Base-by-base conservation (phyloP, 2,888 invertebrate genomes). In the Drosophila siamana region DNA sequence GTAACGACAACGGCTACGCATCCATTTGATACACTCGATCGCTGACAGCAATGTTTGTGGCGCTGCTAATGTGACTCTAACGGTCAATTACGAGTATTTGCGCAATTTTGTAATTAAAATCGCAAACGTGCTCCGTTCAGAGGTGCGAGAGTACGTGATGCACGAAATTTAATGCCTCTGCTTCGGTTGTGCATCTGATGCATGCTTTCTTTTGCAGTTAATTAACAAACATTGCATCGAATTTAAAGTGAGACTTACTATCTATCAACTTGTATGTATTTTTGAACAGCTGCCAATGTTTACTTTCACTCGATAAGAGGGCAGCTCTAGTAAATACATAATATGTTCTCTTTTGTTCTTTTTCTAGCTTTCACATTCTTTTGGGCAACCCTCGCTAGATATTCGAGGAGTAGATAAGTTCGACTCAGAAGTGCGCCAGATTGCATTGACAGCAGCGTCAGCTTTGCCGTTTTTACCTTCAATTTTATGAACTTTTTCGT, bases 401-500 rank as follows among this genome's bases (percentile, higher is more conserved):
- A 55, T 28, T 28, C n/a, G 30, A 5, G 19, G 13, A 38, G 19
- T 15, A 66, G 73, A 62, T 66, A 66, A 77, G 51, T 59, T 66
- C 26, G 13, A 11, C 28, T 46, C n/a, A 22, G 46, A n/a, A 16
- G 15, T 36, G 40, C 40, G 26, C 8, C 61, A 56, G 62, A 57
- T 69, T 74, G 69, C 48, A 65, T 61, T 78, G 73, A 78, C 69
- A 71, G 66, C 54, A 38, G 66, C 68, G 43, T 55, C 69, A 61
- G 79, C 70, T 85, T 69, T 66, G 54, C 59, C 69, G 24, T 64
- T 77, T 74, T 74, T 68, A 74, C 77, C 78, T 74, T 68, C 67
- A 82, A 78, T 73, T 85, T 85, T 86, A 78, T 86, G 80, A 85
- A 86, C 77, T 85, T 83, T 82, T 68, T 80, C 75, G 75, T 68